These are phyloP conservation scores for Cryptoblepharus egeriae DNA, from an alignment of 2,797 vertebrate genomes.

Conservation along the genomic window DNA sequence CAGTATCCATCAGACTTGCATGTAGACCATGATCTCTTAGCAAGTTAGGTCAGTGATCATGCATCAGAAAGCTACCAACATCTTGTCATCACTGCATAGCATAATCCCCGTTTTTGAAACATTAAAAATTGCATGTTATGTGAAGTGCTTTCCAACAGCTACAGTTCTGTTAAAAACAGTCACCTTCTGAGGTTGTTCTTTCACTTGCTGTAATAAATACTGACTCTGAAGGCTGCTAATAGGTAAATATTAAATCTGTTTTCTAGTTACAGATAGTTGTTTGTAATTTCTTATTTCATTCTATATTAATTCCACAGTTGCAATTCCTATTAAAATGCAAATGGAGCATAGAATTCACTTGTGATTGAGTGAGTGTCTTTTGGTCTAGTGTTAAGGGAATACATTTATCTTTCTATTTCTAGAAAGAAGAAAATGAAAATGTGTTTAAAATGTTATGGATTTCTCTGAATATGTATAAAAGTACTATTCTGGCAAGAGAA, in stretches of 20 bases:
- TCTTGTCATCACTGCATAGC: background rate
- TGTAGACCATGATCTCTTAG: background rate
- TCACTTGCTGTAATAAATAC: background rate
- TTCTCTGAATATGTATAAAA: conserved; percentile 1
- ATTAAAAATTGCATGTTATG: background rate
- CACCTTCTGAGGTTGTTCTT: background rate
- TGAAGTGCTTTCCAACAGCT: background rate
- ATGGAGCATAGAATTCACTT: background rate
- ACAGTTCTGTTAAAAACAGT: conserved; percentile 7
- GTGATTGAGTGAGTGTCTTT: background rate
- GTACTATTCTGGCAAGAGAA: background rate
- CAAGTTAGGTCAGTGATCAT: background rate
- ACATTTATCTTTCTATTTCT: conserved; percentile 11
- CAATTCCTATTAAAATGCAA: conserved; percentile 44
- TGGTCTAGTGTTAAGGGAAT: conserved; percentile 8
- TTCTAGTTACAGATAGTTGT: background rate
- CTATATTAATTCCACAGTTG: conserved; percentile 17
- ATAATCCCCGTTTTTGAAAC: conserved; percentile 3
- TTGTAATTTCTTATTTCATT: conserved; percentile 12
- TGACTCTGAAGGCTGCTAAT: conserved; percentile 13
- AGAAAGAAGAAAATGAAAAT: background rate
- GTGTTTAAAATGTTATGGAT: fast-evolving
- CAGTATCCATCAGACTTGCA: background rate
- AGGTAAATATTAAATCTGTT: conserved; percentile 30
- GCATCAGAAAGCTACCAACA: background rate